Evolutionary conservation across 2,888 invertebrate species (phyloP), one percentile per base, ranked within the genome.

Genomic region (Mellilla xanthometata): DNA sequence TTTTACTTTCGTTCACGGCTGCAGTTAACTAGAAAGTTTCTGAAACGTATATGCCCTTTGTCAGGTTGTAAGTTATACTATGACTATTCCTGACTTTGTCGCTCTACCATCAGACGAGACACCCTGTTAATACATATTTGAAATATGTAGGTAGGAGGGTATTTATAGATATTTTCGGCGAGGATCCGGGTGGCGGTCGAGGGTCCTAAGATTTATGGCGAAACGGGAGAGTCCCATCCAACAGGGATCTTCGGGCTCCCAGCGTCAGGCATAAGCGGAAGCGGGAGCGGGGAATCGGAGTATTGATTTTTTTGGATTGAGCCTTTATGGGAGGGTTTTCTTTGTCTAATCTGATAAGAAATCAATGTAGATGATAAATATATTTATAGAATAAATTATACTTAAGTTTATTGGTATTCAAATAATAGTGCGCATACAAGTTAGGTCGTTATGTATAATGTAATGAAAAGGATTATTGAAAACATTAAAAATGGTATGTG

Each of bases 151-250:
- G 77, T 85, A 85, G 77, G 80, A 71, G 77, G 77, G 82, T 86
- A 86, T 87, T 87, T 88, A 87, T 87, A 86, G 87, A 88, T 86
- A 84, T 87, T 87, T 85, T 85, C 81, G 81, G 81, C 78, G 83
- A 78, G 84, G 80, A 82, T 77, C 81, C 85, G 88, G 87, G 86
- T 82, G 87, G 86, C 83, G 85, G 84, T 76, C 84, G 87, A 87
- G 87, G 88, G 88, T 86, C 78, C 79, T 76, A 83, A 87, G 88
- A 88, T 88, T 88, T 88, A 88, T 87, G 82, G 86, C 82, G 65
- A 76, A 84, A 80, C 80, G 85, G 86, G 87, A 83, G 87, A 86
- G 86, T 80, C 80, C 85, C 84, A 86, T 86, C 87, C 83, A 84
- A 85, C 81, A 77, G 85, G 81, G 85, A 80, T 85, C 76, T 79